These are phyloP conservation scores for Gallinago solitaria DNA, from an alignment of 2,797 vertebrate species.

Conservation along the genomic window DNA sequence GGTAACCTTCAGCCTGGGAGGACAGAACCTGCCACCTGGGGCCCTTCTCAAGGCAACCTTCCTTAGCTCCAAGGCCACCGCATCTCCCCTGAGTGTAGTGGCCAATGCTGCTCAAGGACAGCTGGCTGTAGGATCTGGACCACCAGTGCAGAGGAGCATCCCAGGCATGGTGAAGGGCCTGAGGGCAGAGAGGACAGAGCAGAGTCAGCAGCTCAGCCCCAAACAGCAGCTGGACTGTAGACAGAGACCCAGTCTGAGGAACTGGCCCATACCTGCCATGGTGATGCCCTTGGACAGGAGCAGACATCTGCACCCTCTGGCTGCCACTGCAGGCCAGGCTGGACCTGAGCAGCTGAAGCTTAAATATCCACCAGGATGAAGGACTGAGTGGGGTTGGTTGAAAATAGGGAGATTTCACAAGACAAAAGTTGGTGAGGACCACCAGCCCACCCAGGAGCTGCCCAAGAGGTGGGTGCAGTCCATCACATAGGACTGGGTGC, in stretches of 20 bases:
- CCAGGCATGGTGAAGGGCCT: background rate
- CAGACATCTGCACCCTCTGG: background rate
- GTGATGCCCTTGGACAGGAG: background rate
- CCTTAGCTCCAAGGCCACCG: background rate
- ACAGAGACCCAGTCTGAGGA: background rate
- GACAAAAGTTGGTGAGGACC: background rate
- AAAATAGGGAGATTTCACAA: background rate
- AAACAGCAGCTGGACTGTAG: background rate
- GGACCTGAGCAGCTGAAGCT: background rate
- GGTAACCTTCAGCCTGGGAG: background rate
- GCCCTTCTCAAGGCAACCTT: background rate
- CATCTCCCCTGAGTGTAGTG: background rate
- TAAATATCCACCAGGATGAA: background rate
- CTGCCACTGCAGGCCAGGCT: background rate
- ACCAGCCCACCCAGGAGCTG: background rate
- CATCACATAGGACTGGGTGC: background rate
- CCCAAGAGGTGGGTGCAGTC: background rate
- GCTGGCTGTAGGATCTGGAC: background rate
- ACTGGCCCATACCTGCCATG: background rate
- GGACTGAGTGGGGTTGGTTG: background rate
- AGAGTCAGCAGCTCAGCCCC: background rate
- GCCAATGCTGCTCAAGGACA: background rate
- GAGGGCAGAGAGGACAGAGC: background rate
- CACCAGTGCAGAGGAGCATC: background rate
- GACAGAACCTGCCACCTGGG: background rate